Evolutionary conservation across 2,888 invertebrate species (phyloP), one percentile per base, ranked within the genome.

Genomic region (Baronia brevicornis): DNA sequence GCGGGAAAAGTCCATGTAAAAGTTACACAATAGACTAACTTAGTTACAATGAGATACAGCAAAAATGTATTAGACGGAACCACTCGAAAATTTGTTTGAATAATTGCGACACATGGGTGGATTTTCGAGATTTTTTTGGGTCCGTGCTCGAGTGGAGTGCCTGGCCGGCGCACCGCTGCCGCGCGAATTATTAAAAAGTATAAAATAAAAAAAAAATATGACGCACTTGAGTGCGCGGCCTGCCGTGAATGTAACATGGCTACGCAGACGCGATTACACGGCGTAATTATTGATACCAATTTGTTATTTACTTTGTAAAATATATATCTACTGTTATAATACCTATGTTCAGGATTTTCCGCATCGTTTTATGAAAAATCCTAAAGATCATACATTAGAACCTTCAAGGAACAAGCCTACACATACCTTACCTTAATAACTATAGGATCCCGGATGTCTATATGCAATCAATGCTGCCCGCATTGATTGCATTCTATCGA

Each of bases 111-210:
- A 77, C 79, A 72, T 72, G 80, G 74, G 52, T 64, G 61, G 60
- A 65, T 69, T 73, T 77, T 70, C 59, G 63, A 67, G 66, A 65
- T 71, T 78, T 80, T 60, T 79, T 79, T 67, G 69, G 73, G 75
- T 68, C 62, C 79, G 74, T 74, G 73, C 71, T 80, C 68, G 51
- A 79, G 80, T 70, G 78, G 59, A 48, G 63, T 51, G 46, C 65
- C 60, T 63, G 69, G 59, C 69, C 68, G 68, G 57, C 57, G 54
- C 56, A 45, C 51, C 28, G 44, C 43, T 33, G 63, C 57, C 69
- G 77, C 70, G 79, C 70, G 69, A 80, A 78, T 74, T 79, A 77
- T 73, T 74, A 73, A 75, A 74, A 75, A 69, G 69, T 65, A 74
- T 65, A 69, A 73, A 71, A 71, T 60, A 56, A 68, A 67, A 70